Percentiles rank a stretch among this genome's conserved stretches.
These are phyloP conservation scores for Xiphophorus couchianus DNA, from an alignment of 2,113 vertebrate genomes.

Conservation along the genomic window DNA sequence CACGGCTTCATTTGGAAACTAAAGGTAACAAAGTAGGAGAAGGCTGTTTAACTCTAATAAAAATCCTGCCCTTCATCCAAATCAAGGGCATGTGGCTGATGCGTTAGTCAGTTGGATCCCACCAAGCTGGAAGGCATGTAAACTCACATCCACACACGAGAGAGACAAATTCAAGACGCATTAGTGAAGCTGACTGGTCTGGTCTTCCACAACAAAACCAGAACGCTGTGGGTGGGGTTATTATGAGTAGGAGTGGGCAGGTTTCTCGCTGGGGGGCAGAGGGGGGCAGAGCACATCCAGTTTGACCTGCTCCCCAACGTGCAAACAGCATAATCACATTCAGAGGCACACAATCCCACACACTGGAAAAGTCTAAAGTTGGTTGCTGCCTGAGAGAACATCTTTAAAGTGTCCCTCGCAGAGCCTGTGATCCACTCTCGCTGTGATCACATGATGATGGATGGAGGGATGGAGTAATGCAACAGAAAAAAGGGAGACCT, in stretches of 20 bases:
- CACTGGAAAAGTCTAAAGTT: constrained; percentile 9
- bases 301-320: constrained; percentile 42
- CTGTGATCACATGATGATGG: constrained; percentile 72
- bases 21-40: constrained; percentile 43
- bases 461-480: constrained; percentile 55
- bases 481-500: constrained; percentile 43
- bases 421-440: constrained; percentile 47
- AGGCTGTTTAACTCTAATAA: constrained; percentile 14
- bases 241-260: constrained; percentile 51
- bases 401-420: constrained; percentile 53
- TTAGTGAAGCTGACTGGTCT: constrained; percentile 50
- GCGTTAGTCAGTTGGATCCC: constrained; percentile 24
- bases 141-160: constrained; percentile 19
- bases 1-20: constrained; percentile 29
- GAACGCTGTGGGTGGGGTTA: constrained; percentile 36
- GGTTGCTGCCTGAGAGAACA: constrained; percentile 32
- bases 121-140: constrained; percentile 36
- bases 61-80: constrained; percentile 46
- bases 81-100: constrained; percentile 48
- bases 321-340: constrained; percentile 26
- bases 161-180: constrained; percentile 33
- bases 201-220: constrained; percentile 50
- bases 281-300: constrained; percentile 40
- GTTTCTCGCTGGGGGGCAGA: constrained; percentile 31
- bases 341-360: constrained; percentile 5